Base-by-base conservation (phyloP, 2,113 vertebrate species). In the Laticauda laticaudata region DNA sequence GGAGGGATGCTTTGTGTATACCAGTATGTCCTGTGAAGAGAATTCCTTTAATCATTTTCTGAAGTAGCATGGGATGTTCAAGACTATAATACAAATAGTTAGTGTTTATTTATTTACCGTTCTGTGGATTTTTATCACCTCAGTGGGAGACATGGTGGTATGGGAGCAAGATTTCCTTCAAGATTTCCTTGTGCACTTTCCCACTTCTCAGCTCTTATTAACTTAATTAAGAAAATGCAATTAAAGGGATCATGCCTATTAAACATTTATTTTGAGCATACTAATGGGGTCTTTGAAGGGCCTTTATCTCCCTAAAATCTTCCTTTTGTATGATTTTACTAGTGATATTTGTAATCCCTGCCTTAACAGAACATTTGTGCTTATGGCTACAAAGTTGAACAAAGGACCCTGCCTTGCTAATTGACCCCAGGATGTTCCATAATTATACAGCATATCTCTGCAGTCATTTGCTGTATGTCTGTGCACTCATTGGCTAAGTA, bases 141-240 rank as follows among this genome's bases (percentile, higher is more conserved):
- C 94, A 89, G 90, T 96, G 93, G 92, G 93, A 92, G 56, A 87
- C 48, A 8, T 91, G 43, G 88, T 95, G 24, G 87, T 95, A 94
- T 34, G 6, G 95, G 87, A 92, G 64, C 92, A 48, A 95, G 94
- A 95, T 93, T 97, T 97, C 94, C 94, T 96, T 97, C 94, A 21
- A 89, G 59, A 45, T 45, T 45, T 45, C 45, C 45, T 94, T 61
- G 89, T 92, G 14, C 29, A 92, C 85, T 95, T 96, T 93, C 81
- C 81, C 91, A 93, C 86, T 88, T 54, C 24, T 96, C 90, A 89
- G 95, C 90, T 91, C 64, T 95, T 95, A 91, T 95, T 95, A 96
- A 93, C 48, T 93, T 96, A 96, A 97, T 94, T 95, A 95, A 96
- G 95, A 94, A 95, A 97, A 95, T 92, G 54, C 56, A 91, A 92